These are phyloP conservation scores for Lutra lutra DNA, from an alignment of 2,797 vertebrate genomes.

Conservation along the genomic window DNA sequence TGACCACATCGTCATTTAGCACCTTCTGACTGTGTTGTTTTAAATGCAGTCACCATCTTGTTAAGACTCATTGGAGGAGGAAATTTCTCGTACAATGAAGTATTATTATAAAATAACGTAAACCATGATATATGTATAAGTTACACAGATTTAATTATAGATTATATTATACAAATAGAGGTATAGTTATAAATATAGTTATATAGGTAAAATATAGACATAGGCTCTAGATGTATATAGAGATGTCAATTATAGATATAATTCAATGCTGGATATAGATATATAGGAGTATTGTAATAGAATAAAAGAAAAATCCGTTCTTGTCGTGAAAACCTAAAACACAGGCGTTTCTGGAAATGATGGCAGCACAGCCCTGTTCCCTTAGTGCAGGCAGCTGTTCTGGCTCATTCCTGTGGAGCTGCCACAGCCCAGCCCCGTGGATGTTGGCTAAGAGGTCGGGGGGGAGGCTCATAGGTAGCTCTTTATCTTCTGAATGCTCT, in stretches of 20 bases:
- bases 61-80: neutral
- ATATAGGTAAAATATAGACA: neutral
- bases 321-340: neutral
- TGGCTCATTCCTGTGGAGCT: neutral
- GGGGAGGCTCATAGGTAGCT: no score
- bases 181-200: neutral
- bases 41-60: neutral
- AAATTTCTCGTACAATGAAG: neutral
- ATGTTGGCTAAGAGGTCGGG: neutral
- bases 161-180: neutral
- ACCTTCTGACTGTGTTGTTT: neutral
- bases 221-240: neutral
- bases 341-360: neutral
- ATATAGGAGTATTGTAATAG: neutral
- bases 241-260: neutral
- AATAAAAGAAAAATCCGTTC: neutral
- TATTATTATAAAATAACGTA: neutral
- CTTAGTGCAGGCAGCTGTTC: fast-evolving
- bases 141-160: neutral
- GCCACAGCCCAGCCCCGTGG: no score
- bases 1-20: neutral
- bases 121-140: neutral
- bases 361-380: neutral
- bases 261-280: neutral
- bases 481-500: neutral